Evolutionary conservation across 2,113 vertebrate species (phyloP), one percentile per base, ranked within the genome.

Genomic region (Todiramphus saurophagus): DNA sequence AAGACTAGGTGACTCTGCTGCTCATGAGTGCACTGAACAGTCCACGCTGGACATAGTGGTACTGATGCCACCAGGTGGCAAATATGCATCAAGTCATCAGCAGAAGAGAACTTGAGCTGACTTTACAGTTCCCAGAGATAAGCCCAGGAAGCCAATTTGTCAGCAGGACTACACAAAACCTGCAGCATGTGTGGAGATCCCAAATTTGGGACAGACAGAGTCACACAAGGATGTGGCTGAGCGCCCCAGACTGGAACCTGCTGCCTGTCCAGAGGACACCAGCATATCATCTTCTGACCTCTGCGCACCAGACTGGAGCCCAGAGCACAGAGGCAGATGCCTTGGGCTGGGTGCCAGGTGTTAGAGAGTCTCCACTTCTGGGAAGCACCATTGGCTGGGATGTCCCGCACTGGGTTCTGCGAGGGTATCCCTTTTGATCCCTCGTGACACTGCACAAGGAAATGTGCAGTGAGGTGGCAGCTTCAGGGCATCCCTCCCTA

Each of bases 21-120:
- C 51, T 56, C 7, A 1, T 6, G 30, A 41, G 46, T 23, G 44
- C 58, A 51, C 59, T 21, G 21, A 85, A 66, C 37, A 41, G 67
- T 10, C 39, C 23, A 10, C 13, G 53, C 46, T 43, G 64, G 70
- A 79, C 46, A 41, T 4, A 17, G 11, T 4, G 16, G 6, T 39
- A 84, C 51, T 63, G 46, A 76, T 79, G 83, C 89, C 90, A 94
- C 91, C 85, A 83, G 31, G 37, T 92, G 85, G 80, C 46, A 88
- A 85, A 91, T 92, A 27, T 0, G 0, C 39, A 79, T 44, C 64
- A 59, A 51, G 83, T 63, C 68, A 88, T 15, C 66, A 75, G 72
- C 51, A 78, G 58, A 27, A 84, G 10, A 83, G 51, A 80, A 70
- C 46, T 63, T 28, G 5, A 79, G 35, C 21, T 20, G 63, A 37